Evolutionary conservation across 2,888 invertebrate species (phyloP), one percentile per base, ranked within the genome.

Genomic region (Conchocele bisecta): DNA sequence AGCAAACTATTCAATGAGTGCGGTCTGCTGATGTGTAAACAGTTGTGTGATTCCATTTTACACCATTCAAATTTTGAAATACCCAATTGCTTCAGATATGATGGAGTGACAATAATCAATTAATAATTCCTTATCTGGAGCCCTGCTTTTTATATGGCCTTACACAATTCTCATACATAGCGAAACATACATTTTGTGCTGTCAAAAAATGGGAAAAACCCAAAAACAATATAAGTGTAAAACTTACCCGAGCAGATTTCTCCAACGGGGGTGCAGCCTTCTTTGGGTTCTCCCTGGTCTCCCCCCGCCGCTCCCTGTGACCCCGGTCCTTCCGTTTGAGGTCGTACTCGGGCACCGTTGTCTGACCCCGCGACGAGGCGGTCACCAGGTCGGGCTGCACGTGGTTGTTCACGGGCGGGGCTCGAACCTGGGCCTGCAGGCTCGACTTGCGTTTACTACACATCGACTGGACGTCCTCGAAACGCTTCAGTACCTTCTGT

Each of bases 381-480:
- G 75, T 72, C 29, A 81, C 73, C 11, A 75, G 44, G 26, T 70
- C 79, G 9, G 75, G 64, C 24, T 73, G 64, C 6, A 65, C 75
- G 15, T 71, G 79, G 24, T 72, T 56, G 15, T 74, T 59, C 13
- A 73, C 72, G 1, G 78, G 80, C n/a, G 73, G 68, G 17, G 56
- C 58, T 54, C 64, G 96, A 95, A 44, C 96, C 96, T 59, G 94
- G 94, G 57, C 96, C 96, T 75, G 96, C 94, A 54, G 96, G 96
- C 66, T 95, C 93, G 66, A 60, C 69, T 89, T 89, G 83, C 96
- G 94, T 91, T 97, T 96, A 72, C 96, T 95, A 92, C 97, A 97
- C 97, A 98, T 97, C 86, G 95, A 92, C 89, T 95, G 96, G 1
- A 98, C 96, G 92, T 98, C 98, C 90, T 97, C 97, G 83, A 98